Evolutionary conservation across 2,888 invertebrate species (phyloP), one percentile per base, ranked within the genome.

Genomic region (Agriopis marginaria): DNA sequence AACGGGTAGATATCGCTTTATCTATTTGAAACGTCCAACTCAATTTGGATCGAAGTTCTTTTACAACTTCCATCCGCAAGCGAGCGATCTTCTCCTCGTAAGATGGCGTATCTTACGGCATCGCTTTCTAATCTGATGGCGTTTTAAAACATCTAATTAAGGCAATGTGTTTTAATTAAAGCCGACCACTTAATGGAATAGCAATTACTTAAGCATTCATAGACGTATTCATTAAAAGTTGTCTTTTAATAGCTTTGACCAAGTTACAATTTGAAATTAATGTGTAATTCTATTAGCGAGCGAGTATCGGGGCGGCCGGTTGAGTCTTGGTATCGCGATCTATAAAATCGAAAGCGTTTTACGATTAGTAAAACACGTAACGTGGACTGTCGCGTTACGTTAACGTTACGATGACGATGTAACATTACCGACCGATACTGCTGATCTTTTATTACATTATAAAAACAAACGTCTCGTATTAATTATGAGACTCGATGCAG

Each of bases 401-500:
- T 79, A 47, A 77, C 75, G 81, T 82, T 81, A 87, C 77, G 81
- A 82, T 87, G 88, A 88, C 79, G 81, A 81, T 85, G 87, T 88
- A 87, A 89, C 81, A 76, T 88, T 79, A 83, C 82, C 79, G 76
- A 81, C 83, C 78, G 86, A 91, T 87, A 89, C 86, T 85, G 89
- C 90, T 86, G 88, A 88, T 87, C 82, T 90, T 93, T 94, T 93
- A 93, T 90, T 87, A 83, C 84, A 92, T 88, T 90, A 92, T 94
- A 94, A 94, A 77, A 94, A 92, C 93, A 93, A 93, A 93, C 89
- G 91, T 91, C 86, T 89, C 91, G 89, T 92, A 93, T 93, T 94
- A 93, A 94, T 94, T 93, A 93, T 90, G 86, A 88, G 87, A 85
- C 87, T 80, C 80, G 86, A 86, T 87, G 86, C 88, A 91, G 88